Conservation (phyloP, 2,888 invertebrate species). For the Exephanes ischioxanthus region DNA sequence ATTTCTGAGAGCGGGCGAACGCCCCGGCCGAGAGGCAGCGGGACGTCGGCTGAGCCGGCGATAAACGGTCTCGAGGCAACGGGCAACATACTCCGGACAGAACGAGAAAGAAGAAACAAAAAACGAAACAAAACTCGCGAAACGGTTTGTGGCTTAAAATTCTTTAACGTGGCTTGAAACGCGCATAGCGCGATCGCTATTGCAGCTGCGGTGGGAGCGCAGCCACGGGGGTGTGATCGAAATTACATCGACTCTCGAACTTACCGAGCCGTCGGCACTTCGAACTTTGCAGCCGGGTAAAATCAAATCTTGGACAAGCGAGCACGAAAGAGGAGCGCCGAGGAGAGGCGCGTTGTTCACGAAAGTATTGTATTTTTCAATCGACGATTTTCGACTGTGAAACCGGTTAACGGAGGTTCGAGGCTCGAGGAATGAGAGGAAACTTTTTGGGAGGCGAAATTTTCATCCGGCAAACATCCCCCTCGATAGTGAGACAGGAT, state of each 20-base stretch:
- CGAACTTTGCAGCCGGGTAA: not conserved
- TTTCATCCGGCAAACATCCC: constrained; percentile 24
- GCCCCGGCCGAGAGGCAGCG: constrained; percentile 81
- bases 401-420: constrained; percentile 14
- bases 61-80: constrained; percentile 5
- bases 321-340: not conserved
- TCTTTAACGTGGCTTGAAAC: constrained; percentile 55
- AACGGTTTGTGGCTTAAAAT: constrained; percentile 66
- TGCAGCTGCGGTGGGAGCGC: constrained; percentile 24
- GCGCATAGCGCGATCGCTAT: constrained; percentile 17
- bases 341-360: not conserved
- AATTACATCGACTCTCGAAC: constrained; percentile 33
- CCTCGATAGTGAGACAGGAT: constrained; percentile 50
- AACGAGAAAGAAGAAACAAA: not conserved
- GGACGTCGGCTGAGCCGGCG: constrained; percentile 67
- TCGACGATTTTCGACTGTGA: constrained; percentile 3
- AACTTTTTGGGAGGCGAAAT: constrained; percentile 26
- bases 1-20: constrained; percentile 83
- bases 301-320: not conserved
- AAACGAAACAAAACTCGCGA: constrained; percentile 56
- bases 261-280: not conserved
- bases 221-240: constrained; percentile 3
- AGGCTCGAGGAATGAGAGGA: constrained; percentile 6
- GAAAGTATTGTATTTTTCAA: constrained; percentile 31
- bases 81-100: constrained; percentile 8